Base-by-base conservation (phyloP, 2,797 vertebrate species). In the Podargus strigoides region DNA sequence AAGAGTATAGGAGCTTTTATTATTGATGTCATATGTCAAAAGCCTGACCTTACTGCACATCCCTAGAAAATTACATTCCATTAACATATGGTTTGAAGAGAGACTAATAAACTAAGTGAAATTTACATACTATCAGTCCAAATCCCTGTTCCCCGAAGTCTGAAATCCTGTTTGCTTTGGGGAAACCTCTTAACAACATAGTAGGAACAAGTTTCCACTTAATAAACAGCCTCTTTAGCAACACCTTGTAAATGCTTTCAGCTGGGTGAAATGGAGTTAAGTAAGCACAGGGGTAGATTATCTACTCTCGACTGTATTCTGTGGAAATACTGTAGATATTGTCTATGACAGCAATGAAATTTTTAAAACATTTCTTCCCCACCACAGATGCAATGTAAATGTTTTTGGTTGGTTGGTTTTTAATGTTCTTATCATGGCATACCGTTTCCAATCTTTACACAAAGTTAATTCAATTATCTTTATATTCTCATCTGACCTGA, bases 21-120 rank as follows among this genome's bases (percentile, higher is more conserved):
- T 90, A 74, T 49, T 89, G 81, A 83, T 79, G 53, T 78, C 94
- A 47, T 72, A 34, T 74, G 89, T 93, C 86, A 93, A 75, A 93
- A 94, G 41, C 56, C 46, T 90, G 90, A 92, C 93, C 75, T 87
- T 72, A 62, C 42, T 74, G 34, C 63, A 95, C 62, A 89, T 87
- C 84, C 60, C 53, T 80, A 68, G 90, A 81, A 96, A 93, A 94
- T 94, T 80, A 41, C 72, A 77, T 92, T 95, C 75, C 81, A 58
- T 1, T 64, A 84, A 47, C 88, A 92, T 77, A 64, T 87, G 88
- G 75, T 46, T 77, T 89, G 74, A 85, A 46, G 64, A 83, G 44
- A 37, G 74, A 9, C 41, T 77, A 86, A 83, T 87, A 94, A 95
- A 37, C 55, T 56, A n/a, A 44, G 64, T 91, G 85, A 93, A 80